These are phyloP conservation scores for Clamator glandarius DNA, from an alignment of 2,797 vertebrate species.

Conservation along the genomic window DNA sequence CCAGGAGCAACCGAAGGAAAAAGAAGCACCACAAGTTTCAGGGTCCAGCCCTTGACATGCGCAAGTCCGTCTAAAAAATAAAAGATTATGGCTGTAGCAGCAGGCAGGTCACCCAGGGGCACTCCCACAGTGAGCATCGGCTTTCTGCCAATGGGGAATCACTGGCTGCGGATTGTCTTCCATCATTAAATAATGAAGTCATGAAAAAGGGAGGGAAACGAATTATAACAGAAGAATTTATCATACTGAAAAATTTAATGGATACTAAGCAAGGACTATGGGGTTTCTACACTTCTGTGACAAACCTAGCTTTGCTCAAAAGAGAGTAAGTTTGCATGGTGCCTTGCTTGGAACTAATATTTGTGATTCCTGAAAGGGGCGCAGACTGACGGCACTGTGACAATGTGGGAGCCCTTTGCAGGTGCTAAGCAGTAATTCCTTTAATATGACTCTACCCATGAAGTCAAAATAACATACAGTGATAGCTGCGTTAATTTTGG, in stretches of 20 bases:
- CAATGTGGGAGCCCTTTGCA: background rate
- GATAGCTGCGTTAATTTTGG: background rate
- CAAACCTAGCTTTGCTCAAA: background rate
- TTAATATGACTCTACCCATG: background rate
- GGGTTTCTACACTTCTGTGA: background rate
- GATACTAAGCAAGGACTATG: background rate
- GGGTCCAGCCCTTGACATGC: conserved; percentile 95
- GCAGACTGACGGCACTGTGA: background rate
- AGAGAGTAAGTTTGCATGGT: background rate
- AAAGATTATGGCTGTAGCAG: conserved; percentile 23
- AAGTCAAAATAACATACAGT: background rate
- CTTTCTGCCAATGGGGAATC: background rate
- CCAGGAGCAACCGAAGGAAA: conserved; percentile 99
- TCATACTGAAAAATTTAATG: background rate
- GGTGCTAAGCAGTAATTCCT: background rate
- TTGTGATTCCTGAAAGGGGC: background rate
- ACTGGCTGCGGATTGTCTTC: background rate
- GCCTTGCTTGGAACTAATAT: background rate
- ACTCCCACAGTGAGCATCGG: rapidly evolving
- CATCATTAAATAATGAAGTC: background rate
- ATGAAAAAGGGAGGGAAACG: background rate
- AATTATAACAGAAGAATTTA: background rate
- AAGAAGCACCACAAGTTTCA: conserved; percentile 94
- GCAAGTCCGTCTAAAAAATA: conserved; percentile 88
- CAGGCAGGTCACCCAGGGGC: background rate